These are phyloP conservation scores for Dicrostonyx torquatus DNA, from an alignment of 2,797 vertebrate species.

Conservation along the genomic window DNA sequence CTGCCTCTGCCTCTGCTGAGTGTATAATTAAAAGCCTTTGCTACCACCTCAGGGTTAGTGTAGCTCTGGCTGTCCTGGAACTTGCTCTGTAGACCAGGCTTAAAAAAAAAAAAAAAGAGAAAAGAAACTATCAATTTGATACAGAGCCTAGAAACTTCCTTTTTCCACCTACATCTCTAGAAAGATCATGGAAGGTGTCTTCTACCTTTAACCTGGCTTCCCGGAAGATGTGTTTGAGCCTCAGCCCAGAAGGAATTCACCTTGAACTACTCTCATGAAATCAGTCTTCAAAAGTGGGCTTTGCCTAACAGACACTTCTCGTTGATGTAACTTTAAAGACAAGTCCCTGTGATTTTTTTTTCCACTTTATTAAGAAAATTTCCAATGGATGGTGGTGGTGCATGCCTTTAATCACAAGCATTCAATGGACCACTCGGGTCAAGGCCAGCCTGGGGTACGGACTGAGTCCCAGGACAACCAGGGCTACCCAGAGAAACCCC, in stretches of 20 bases:
- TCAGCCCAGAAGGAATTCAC: neutral
- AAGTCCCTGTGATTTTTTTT: neutral
- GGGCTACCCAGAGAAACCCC: neutral
- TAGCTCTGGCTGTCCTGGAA: neutral
- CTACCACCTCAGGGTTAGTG: neutral
- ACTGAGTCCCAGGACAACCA: neutral
- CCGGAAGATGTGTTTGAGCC: neutral
- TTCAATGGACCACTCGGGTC: too few relatives aligned
- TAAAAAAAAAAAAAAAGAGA: neutral
- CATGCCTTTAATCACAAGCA: neutral
- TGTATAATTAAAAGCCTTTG: neutral
- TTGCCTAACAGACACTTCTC: neutral
- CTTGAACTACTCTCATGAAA: neutral
- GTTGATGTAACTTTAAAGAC: neutral
- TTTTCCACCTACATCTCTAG: neutral
- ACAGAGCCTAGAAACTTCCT: neutral
- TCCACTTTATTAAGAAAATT: neutral
- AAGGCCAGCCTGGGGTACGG: neutral
- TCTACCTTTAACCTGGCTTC: slow-evolving; percentile 16
- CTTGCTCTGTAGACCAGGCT: neutral
- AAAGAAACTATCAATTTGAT: neutral
- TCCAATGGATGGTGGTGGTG: neutral
- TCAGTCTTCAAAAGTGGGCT: neutral
- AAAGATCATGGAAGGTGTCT: neutral
- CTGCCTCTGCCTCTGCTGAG: neutral